Percentiles rank a stretch among this genome's conserved stretches.
Conservation (phyloP, 2,113 vertebrate genomes). For the Zosterops pallidus region DNA sequence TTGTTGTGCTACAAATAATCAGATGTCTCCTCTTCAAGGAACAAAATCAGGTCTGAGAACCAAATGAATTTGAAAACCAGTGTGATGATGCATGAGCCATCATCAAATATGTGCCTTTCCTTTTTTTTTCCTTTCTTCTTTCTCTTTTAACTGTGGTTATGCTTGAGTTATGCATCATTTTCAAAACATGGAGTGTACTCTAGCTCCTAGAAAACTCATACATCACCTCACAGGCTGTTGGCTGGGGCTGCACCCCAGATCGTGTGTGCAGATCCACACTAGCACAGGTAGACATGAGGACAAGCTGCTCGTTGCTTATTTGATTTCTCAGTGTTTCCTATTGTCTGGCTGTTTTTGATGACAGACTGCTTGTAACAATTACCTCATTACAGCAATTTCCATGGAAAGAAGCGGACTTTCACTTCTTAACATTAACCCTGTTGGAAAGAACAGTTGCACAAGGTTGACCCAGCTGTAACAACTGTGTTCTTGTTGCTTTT, state of each 20-base stretch:
- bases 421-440: not conserved
- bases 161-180: not conserved
- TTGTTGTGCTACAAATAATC: not conserved
- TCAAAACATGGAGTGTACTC: not conserved
- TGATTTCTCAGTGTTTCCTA: not conserved
- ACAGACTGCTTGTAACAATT: not conserved
- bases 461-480: not conserved
- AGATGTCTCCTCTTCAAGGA: not conserved
- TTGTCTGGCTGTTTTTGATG: not conserved
- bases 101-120: not conserved
- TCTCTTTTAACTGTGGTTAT: not conserved
- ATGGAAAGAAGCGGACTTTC: not conserved
- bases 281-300: not conserved
- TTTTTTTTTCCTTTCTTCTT: not conserved
- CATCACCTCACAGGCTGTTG: not conserved
- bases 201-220: not conserved
- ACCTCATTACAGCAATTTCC: not conserved
- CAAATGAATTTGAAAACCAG: not conserved
- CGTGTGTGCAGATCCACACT: fast-evolving
- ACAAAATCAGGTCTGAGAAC: not conserved
- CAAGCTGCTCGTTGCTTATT: not conserved
- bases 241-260: fast-evolving
- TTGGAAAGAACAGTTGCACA: not conserved
- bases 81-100: not conserved
- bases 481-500: not conserved